Evolutionary conservation across 2,888 invertebrate species (phyloP).

Genomic region (Drosophila putrida): DNA sequence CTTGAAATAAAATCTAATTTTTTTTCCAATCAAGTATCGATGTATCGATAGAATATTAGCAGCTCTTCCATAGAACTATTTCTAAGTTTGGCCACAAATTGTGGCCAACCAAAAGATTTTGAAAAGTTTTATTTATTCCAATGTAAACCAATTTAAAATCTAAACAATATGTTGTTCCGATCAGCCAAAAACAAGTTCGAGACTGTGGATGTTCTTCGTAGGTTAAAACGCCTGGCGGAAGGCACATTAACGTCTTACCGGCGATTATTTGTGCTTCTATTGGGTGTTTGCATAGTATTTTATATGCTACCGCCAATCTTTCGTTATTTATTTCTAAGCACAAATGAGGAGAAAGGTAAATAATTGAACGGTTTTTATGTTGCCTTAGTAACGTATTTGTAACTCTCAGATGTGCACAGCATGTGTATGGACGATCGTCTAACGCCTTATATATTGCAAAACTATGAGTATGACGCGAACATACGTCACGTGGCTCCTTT

Average conservation of each 20-base stretch:
- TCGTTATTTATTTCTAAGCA: conserved; percentile 87
- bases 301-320: conserved; percentile 89
- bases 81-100: conserved; percentile 57
- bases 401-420: conserved; percentile 86
- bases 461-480: conserved; percentile 89
- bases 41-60: conserved; percentile 36
- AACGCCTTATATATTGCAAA: conserved; percentile 87
- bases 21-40: conserved; percentile 27
- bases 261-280: conserved; percentile 84
- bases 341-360: conserved; percentile 85
- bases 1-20: too few species aligned
- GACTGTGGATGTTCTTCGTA: conserved; percentile 81
- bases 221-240: conserved; percentile 82
- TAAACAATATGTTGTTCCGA: conserved; percentile 82
- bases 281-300: conserved; percentile 87
- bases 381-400: not conserved
- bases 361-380: not conserved
- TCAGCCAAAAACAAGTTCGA: conserved; percentile 84
- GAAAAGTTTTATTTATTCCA: conserved; percentile 37
- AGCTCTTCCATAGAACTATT: conserved; percentile 27
- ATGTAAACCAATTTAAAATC: conserved; percentile 52
- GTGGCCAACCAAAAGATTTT: conserved; percentile 59
- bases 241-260: conserved; percentile 84
- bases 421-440: conserved; percentile 89
- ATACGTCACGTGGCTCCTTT: conserved; percentile 87